A percentile compares a stretch with the other conserved stretches of the same genome.
Evolutionary conservation across 2,888 invertebrate species (phyloP).

Genomic region (Galerucella pusilla): DNA sequence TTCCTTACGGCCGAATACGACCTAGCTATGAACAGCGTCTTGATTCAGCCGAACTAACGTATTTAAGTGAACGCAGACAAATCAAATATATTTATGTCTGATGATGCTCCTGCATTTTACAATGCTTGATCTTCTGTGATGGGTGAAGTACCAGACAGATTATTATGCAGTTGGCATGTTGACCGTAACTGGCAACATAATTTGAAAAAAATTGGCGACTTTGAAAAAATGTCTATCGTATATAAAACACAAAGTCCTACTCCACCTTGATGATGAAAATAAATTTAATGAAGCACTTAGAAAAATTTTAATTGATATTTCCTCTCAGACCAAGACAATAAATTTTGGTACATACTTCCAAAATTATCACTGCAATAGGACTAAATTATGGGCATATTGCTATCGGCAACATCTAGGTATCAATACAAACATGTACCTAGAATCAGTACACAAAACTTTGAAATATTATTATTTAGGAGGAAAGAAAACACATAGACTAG

Average conservation of each 20-base stretch:
- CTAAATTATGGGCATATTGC: not conserved
- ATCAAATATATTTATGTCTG: conserved; percentile 3
- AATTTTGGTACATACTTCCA: not conserved
- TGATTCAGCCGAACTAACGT: too few relatives aligned
- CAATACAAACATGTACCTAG: not conserved
- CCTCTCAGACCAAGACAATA: not conserved
- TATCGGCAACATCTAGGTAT: not conserved
- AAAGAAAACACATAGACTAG: not conserved
- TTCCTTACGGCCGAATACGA: too few relatives aligned
- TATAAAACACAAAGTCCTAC: conserved; percentile 4
- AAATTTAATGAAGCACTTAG: not conserved
- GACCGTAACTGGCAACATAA: not conserved
- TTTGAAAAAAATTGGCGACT: not conserved
- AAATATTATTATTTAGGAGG: not conserved
- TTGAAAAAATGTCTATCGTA: not conserved
- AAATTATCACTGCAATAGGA: not conserved
- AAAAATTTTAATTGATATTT: not conserved
- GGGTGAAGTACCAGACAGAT: not conserved
- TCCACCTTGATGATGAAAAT: not conserved
- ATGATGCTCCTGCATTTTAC: not conserved
- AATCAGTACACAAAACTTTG: not conserved
- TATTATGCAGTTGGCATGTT: conserved; percentile 2
- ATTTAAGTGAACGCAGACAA: not conserved
- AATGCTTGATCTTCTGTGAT: not conserved
- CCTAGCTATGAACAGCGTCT: too few relatives aligned